Conservation (phyloP, 2,888 invertebrate species). For the Brachypalpus laphriformis region DNA sequence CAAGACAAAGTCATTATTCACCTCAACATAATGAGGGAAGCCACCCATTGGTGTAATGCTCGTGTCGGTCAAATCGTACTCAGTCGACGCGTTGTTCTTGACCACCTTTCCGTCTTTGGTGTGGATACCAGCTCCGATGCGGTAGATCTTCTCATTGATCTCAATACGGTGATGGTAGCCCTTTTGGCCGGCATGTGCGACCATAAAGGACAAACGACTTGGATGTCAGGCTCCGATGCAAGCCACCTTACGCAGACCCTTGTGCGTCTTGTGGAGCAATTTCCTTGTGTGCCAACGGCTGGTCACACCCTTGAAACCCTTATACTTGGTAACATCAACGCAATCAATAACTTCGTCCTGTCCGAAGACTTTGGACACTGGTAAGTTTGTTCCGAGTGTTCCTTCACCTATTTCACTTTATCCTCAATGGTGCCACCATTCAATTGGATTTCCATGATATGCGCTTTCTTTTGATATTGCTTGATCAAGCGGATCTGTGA, state of each 20-base stretch:
- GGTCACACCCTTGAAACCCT: no score
- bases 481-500: conserved; percentile 98
- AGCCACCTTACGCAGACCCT: no score
- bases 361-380: conserved; percentile 95
- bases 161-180: no score
- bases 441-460: no score
- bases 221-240: no score
- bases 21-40: conserved; percentile 99
- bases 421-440: no score
- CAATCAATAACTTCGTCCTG: no score
- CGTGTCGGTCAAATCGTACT: conserved; percentile 82
- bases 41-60: conserved; percentile 99
- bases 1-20: conserved; percentile 99
- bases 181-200: conserved; percentile 97
- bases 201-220: conserved; percentile 99
- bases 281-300: no score
- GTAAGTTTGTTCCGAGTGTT: conserved; percentile 97
- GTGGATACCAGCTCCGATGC: no score
- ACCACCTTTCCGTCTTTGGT: conserved; percentile 95
- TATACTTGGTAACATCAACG: no score
- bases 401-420: conserved; percentile 98
- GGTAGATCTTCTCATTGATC: no score
- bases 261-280: conserved; percentile 99
- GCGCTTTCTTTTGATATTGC: conserved; percentile 99
- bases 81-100: no score